Evolutionary conservation across 2,888 invertebrate species (phyloP).

Genomic region (Gari tellinella): DNA sequence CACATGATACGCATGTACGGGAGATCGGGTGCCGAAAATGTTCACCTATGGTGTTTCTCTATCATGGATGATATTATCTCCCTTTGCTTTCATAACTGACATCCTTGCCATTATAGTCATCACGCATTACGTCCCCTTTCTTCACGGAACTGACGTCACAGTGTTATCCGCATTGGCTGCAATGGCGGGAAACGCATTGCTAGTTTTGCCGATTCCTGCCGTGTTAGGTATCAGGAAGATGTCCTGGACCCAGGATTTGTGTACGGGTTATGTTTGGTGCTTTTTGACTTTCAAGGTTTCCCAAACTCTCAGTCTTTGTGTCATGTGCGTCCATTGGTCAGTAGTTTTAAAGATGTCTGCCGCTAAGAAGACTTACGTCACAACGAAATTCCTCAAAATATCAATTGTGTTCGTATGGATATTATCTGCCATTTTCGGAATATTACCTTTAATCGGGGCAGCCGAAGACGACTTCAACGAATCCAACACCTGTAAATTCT

Average conservation of each 20-base stretch:
- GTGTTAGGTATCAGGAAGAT: slow-evolving; percentile 52
- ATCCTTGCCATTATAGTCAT: slow-evolving; percentile 66
- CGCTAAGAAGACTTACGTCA: slow-evolving; percentile 59
- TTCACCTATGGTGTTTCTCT: slow-evolving; percentile 59
- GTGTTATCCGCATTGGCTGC: slow-evolving; percentile 68
- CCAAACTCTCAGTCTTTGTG: slow-evolving; percentile 61
- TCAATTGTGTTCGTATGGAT: slow-evolving; percentile 62
- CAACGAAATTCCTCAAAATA: slow-evolving; percentile 64
- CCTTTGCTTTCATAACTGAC: slow-evolving; percentile 70
- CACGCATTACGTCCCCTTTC: slow-evolving; percentile 69
- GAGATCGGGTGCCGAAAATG: slow-evolving; percentile 41
- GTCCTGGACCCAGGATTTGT: slow-evolving; percentile 60
- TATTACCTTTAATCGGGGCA: slow-evolving; percentile 66
- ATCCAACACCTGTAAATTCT: slow-evolving; percentile 63
- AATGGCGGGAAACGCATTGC: slow-evolving; percentile 65
- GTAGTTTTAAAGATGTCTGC: slow-evolving; percentile 62
- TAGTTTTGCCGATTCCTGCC: slow-evolving; percentile 70
- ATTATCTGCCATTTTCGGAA: slow-evolving; percentile 58
- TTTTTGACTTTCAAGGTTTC: slow-evolving; percentile 62
- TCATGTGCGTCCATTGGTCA: slow-evolving; percentile 69
- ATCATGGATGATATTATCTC: slow-evolving; percentile 71
- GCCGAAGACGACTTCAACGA: slow-evolving; percentile 46
- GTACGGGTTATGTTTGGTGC: slow-evolving; percentile 67
- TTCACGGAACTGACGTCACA: slow-evolving; percentile 75
- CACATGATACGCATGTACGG: too few species aligned